Evolutionary conservation across 2,113 vertebrate species (phyloP), one percentile per base, ranked within the genome.

Genomic region (Spea bombifrons): DNA sequence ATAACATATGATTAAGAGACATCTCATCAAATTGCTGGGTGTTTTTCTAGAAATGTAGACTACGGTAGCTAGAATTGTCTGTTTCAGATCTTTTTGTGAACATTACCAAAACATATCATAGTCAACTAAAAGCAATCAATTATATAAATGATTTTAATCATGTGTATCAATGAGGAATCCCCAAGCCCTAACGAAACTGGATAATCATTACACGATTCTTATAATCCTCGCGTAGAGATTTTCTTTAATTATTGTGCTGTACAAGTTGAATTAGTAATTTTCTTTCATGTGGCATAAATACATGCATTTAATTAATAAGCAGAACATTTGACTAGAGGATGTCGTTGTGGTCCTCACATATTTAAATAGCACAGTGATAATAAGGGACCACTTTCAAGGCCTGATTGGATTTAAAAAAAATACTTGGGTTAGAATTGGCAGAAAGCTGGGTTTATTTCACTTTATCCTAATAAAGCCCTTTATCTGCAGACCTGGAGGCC

Each of bases 191-290:
- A 64, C 71, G 68, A 69, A 76, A 76, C 50, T 7, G 8, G 47
- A 78, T 78, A 78, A 78, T 65, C 55, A 53, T 72, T 78, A 78
- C 57, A 78, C 17, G 50, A 78, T 63, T 49, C 68, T 65, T 65
- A 16, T 63, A 78, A 63, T 66, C 44, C 65, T 59, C 9, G 75
- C 43, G 16, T 53, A 61, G 53, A 69, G 52, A 50, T 69, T 69
- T 49, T 9, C 53, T 76, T 59, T 76, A 76, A 76, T 69, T 69
- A 69, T 76, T 76, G 53, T 59, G 15, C 52, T 69, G n/a, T 69
- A 76, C 53, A 9, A 68, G 64, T 61, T 53, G 73, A 55, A 75
- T 66, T n/a, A 15, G 17, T 66, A 46, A 17, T 46, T 64, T 47
- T 7, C 17, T 52, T 53, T 53, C 61, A n/a, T 66, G 63, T 75